These are phyloP conservation scores for Rhyacophila brunnea DNA, from an alignment of 1,140 invertebrate species.

Conservation along the genomic window DNA sequence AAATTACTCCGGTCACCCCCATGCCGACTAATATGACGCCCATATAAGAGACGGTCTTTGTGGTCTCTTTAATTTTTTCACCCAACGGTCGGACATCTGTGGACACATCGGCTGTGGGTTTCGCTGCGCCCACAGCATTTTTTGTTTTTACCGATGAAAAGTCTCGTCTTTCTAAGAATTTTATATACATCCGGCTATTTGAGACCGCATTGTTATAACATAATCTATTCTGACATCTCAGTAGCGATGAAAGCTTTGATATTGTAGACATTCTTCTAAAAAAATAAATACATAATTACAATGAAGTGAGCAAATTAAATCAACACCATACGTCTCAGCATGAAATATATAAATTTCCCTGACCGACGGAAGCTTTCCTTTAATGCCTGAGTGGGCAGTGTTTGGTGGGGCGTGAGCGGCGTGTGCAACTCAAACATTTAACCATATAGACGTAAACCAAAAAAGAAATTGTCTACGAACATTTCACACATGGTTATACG, in stretches of 20 bases:
- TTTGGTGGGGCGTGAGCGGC: too few species aligned
- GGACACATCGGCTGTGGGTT: constrained; percentile 48
- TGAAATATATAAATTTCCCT: too few species aligned
- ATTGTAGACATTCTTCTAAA: constrained; percentile 48
- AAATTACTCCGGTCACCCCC: constrained; percentile 73
- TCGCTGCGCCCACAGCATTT: constrained; percentile 42
- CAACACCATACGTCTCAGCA: too few species aligned
- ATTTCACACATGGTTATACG: too few species aligned
- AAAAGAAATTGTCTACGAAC: too few species aligned
- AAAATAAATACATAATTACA: too few species aligned
- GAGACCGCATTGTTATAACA: neutral
- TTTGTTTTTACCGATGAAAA: constrained; percentile 43
- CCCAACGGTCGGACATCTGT: constrained; percentile 64
- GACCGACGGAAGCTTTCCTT: too few species aligned
- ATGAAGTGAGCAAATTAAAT: too few species aligned
- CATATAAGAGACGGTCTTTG: constrained; percentile 79
- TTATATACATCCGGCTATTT: neutral
- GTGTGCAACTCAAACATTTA: too few species aligned
- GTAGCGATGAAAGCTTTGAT: constrained; percentile 42
- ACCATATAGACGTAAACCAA: too few species aligned
- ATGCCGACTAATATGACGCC: constrained; percentile 77
- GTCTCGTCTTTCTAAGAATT: constrained; percentile 10
- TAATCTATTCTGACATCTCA: constrained; percentile 6
- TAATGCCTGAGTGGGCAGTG: too few species aligned
- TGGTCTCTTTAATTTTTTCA: constrained; percentile 82